phyloP scores from a whole-genome alignment of 2,888 invertebrate genomes.

The Pimpla rufipes region DNA sequence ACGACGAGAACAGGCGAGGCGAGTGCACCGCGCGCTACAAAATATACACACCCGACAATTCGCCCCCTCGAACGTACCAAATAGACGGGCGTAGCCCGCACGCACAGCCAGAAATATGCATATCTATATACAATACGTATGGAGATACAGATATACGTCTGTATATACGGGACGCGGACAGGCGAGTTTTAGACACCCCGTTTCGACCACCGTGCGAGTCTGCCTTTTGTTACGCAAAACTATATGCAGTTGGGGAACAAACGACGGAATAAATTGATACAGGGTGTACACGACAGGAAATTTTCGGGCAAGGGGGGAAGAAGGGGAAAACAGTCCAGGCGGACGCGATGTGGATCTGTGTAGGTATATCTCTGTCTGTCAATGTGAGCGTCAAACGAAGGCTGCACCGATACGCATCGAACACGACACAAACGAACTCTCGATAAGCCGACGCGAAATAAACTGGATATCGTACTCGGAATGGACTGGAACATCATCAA shows the following conservation, averaged over 20 bases:
- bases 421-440: too few species aligned
- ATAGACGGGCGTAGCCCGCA: conserved; percentile 22
- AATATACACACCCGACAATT: conserved; percentile 26
- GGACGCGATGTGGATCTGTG: background rate
- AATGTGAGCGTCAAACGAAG: too few species aligned
- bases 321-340: background rate
- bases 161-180: conserved; percentile 5
- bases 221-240: conserved; percentile 68
- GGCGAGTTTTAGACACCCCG: conserved; percentile 58
- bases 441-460: too few species aligned
- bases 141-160: background rate
- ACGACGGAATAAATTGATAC: conserved; percentile 66
- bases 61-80: conserved; percentile 55
- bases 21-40: background rate
- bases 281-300: conserved; percentile 37
- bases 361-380: background rate
- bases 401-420: too few species aligned
- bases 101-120: background rate
- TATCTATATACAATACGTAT: too few species aligned
- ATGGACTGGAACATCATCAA: too few species aligned
- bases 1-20: conserved; percentile 43
- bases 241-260: conserved; percentile 54
- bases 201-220: conserved; percentile 47
- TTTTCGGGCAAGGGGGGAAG: conserved; percentile 9
- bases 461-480: too few species aligned